A percentile compares a stretch with the other conserved stretches of the same genome.
Conservation (phyloP, 2,888 invertebrate species). For the Erebia epiphron region DNA sequence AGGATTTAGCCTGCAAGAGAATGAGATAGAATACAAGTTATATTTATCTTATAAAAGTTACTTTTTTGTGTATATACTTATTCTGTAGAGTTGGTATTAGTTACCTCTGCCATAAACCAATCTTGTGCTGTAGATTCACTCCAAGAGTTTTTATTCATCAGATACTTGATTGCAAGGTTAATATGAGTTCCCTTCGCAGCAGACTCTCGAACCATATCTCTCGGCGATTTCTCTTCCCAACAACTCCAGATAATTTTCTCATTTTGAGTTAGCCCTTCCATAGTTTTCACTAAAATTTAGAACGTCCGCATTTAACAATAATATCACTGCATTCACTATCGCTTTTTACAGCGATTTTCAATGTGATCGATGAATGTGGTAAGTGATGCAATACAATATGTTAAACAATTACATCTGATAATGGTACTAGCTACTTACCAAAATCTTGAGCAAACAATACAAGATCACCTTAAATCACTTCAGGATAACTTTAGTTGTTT, state of each 20-base stretch:
- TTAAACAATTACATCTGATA: not conserved
- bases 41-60: too few species aligned
- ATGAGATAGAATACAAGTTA: too few species aligned
- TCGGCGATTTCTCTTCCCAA: conserved; percentile 84
- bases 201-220: conserved; percentile 86
- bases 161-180: conserved; percentile 81
- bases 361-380: not conserved
- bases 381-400: not conserved
- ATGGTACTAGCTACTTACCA: not conserved
- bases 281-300: conserved; percentile 37
- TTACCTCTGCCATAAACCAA: conserved; percentile 82
- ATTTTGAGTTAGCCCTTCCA: conserved; percentile 84
- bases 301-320: not conserved
- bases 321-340: not conserved
- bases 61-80: too few species aligned
- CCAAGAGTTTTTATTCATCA: conserved; percentile 81
- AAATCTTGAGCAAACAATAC: not conserved
- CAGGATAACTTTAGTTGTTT: not conserved
- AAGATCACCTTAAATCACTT: not conserved
- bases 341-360: not conserved
- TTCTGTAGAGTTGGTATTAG: too few species aligned
- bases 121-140: conserved; percentile 75
- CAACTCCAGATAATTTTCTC: conserved; percentile 85
- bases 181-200: conserved; percentile 86
- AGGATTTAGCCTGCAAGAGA: too few species aligned